These are phyloP conservation scores for cattle (Bos taurus) DNA, from an alignment of 2,113 vertebrate genomes.

Conservation along the genomic window DNA sequence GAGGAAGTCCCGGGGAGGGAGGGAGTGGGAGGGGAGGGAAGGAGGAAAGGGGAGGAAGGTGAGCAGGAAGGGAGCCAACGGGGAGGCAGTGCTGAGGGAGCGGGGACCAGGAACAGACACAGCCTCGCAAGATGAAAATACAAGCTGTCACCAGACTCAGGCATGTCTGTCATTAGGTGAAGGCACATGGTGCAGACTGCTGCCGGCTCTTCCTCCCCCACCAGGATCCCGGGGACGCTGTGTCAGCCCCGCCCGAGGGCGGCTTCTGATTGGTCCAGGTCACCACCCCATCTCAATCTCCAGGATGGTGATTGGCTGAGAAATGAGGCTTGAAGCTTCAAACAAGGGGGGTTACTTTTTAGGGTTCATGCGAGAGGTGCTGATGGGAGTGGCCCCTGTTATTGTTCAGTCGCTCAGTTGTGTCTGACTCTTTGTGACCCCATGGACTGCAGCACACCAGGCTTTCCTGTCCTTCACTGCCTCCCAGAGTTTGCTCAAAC, in stretches of 20 bases:
- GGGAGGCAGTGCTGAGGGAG: neutral
- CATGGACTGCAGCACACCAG: neutral
- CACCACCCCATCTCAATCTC: neutral
- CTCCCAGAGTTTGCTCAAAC: neutral
- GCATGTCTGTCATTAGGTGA: neutral
- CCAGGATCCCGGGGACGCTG: neutral
- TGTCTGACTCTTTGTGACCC: neutral
- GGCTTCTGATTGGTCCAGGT: neutral
- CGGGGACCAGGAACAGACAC: neutral
- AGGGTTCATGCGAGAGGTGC: neutral
- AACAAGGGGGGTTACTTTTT: neutral
- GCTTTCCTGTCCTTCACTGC: neutral
- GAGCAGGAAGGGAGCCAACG: neutral
- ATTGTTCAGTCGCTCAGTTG: neutral
- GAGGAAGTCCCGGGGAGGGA: neutral
- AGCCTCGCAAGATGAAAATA: neutral
- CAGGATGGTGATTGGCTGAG: neutral
- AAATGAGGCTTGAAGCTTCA: neutral
- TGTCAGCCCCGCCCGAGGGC: rapidly evolving
- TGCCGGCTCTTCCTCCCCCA: neutral
- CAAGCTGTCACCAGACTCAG: neutral
- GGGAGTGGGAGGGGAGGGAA: neutral
- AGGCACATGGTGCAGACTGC: rapidly evolving
- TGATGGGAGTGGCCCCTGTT: neutral
- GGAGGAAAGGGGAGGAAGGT: neutral